Conservation (phyloP, 2,888 invertebrate genomes). For the Furcula furcula region DNA sequence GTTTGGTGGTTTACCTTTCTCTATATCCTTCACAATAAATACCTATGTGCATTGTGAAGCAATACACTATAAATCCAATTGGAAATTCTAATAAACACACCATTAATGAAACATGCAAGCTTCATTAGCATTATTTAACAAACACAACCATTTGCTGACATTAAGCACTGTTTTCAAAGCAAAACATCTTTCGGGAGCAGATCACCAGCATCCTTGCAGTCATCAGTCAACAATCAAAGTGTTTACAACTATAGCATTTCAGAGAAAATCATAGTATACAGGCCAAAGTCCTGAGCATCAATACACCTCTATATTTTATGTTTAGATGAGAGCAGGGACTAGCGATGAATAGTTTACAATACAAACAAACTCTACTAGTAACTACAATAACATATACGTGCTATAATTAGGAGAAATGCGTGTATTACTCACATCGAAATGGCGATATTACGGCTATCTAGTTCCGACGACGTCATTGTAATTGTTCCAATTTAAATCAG, state of each 20-base stretch:
- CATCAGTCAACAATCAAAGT: too few relatives aligned
- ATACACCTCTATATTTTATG: slow-evolving; percentile 4
- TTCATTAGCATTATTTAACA: too few relatives aligned
- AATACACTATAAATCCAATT: too few relatives aligned
- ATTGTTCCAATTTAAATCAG: slow-evolving; percentile 45
- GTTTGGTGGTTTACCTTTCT: too few relatives aligned
- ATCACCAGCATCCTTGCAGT: background rate
- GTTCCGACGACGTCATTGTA: slow-evolving; percentile 73
- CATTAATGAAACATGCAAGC: too few relatives aligned
- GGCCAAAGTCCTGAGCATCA: slow-evolving; percentile 21
- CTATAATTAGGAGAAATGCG: slow-evolving; percentile 59
- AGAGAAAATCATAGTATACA: slow-evolving; percentile 6
- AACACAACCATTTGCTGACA: too few relatives aligned
- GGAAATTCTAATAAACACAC: too few relatives aligned
- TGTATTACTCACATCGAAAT: slow-evolving; percentile 72
- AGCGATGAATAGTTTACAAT: slow-evolving; percentile 25
- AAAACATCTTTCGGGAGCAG: background rate
- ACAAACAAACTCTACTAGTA: slow-evolving; percentile 43
- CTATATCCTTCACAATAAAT: too few relatives aligned
- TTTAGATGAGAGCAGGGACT: slow-evolving; percentile 11
- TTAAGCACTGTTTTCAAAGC: too few relatives aligned
- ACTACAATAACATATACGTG: slow-evolving; percentile 43
- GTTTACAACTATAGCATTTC: slow-evolving; percentile 16
- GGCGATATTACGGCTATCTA: slow-evolving; percentile 73
- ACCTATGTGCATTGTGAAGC: too few relatives aligned